Percentiles rank a stretch among this genome's conserved stretches.
These are phyloP conservation scores for Tricholaema leucomelas DNA, from an alignment of 2,113 vertebrate genomes.

Conservation along the genomic window DNA sequence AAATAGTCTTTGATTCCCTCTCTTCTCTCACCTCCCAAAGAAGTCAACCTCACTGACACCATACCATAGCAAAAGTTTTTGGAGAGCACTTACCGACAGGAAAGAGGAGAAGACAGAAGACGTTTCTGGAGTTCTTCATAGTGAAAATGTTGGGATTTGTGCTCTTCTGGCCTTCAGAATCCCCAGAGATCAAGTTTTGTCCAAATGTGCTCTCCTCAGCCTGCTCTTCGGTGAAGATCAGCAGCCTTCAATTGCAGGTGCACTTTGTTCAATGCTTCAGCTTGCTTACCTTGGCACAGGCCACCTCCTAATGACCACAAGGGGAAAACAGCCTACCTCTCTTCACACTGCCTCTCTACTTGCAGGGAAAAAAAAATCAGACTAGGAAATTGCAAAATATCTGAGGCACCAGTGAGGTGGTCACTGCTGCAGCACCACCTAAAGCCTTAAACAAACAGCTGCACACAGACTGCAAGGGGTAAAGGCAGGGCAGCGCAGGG, in stretches of 20 bases:
- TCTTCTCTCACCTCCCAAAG: neutral
- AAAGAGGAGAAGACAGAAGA: conserved; percentile 4
- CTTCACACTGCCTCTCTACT: neutral
- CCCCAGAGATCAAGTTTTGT: neutral
- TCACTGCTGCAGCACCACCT: conserved; percentile 9
- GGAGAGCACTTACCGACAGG: conserved; percentile 42
- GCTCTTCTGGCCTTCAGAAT: neutral
- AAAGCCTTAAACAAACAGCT: neutral
- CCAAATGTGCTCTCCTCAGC: neutral
- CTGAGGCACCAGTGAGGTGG: neutral
- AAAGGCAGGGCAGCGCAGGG: neutral
- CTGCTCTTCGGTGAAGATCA: neutral
- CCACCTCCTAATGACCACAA: neutral
- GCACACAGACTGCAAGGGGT: fast-evolving
- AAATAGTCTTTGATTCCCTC: neutral
- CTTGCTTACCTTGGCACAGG: neutral
- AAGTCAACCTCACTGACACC: neutral
- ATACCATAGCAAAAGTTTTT: neutral
- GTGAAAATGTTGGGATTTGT: neutral
- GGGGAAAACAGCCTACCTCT: neutral
- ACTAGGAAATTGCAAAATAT: neutral
- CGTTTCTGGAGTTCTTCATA: neutral
- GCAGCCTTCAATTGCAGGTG: neutral
- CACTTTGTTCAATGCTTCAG: neutral
- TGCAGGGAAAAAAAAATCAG: neutral